Percentiles rank a stretch among this genome's conserved stretches.
These are phyloP conservation scores for Andrena chrysosceles DNA, from an alignment of 2,888 invertebrate species.

Conservation along the genomic window DNA sequence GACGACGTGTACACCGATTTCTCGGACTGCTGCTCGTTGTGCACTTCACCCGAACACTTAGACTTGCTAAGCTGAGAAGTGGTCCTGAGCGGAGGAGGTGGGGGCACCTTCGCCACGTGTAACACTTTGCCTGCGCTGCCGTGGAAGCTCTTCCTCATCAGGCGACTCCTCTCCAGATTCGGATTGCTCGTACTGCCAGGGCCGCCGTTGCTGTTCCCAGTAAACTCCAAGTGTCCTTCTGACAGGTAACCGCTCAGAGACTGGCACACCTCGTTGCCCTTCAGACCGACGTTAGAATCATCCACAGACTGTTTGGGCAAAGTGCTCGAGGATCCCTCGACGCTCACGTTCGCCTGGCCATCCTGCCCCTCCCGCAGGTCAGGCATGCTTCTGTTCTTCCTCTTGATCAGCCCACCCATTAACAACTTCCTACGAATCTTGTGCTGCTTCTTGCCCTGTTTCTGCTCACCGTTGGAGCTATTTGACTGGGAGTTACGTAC, in stretches of 20 bases:
- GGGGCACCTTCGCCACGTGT: slow-evolving; percentile 93
- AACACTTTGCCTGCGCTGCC: slow-evolving; percentile 93
- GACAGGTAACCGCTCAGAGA: slow-evolving; percentile 93
- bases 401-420: slow-evolving; percentile 95
- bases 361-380: slow-evolving; percentile 93
- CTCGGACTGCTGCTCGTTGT: slow-evolving; percentile 81
- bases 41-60: slow-evolving; percentile 87
- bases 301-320: slow-evolving; percentile 87
- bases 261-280: slow-evolving; percentile 87
- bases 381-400: slow-evolving; percentile 96
- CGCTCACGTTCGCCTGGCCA: slow-evolving; percentile 84
- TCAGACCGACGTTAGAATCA: slow-evolving; percentile 90
- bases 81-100: slow-evolving; percentile 93
- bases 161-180: slow-evolving; percentile 93
- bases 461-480: slow-evolving; percentile 86
- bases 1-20: slow-evolving; percentile 70
- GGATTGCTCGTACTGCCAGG: slow-evolving; percentile 89
- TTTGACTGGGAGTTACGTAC: slow-evolving; percentile 84
- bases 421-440: slow-evolving; percentile 94
- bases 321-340: slow-evolving; percentile 80
- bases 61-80: slow-evolving; percentile 93
- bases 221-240: slow-evolving; percentile 94
- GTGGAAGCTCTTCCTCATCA: slow-evolving; percentile 96
- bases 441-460: slow-evolving; percentile 94
- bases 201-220: slow-evolving; percentile 83